A percentile compares a stretch with the other conserved stretches of the same genome.
Conservation (phyloP, 1,140 invertebrate genomes). For the Solenopsis invicta region DNA sequence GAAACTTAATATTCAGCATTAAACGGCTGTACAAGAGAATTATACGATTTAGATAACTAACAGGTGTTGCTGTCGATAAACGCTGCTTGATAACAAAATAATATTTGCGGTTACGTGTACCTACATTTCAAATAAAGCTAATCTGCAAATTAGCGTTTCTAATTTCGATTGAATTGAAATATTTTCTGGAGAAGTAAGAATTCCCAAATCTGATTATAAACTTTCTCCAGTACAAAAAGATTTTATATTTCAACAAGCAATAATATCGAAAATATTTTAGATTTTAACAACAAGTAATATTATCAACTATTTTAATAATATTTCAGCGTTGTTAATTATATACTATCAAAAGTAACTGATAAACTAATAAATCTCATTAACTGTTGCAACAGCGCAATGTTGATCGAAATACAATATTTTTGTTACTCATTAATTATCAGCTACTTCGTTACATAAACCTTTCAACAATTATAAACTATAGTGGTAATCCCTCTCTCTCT, state of each 20-base stretch:
- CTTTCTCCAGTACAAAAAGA: background rate
- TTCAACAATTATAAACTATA: background rate
- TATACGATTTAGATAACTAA: conserved; percentile 49
- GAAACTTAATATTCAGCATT: conserved; percentile 29
- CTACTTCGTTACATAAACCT: background rate
- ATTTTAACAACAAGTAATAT: background rate
- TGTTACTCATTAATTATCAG: conserved; percentile 26
- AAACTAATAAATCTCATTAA: conserved; percentile 6
- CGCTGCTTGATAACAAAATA: conserved; percentile 43
- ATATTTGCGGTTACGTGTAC: background rate
- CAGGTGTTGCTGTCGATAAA: conserved; percentile 22
- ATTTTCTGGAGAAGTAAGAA: background rate
- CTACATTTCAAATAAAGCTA: background rate
- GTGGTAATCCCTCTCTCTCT: background rate
- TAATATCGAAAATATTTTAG: background rate
- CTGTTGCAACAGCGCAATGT: background rate
- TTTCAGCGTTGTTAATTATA: background rate
- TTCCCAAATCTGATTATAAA: background rate
- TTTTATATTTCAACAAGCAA: background rate
- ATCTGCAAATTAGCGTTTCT: background rate
- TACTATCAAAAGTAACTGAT: background rate
- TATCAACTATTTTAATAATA: background rate
- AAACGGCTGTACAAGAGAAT: background rate
- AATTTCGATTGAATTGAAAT: background rate
- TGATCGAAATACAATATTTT: background rate